phyloP scores from a whole-genome alignment of 2,888 invertebrate genomes.

The Calephelis perditalis region DNA sequence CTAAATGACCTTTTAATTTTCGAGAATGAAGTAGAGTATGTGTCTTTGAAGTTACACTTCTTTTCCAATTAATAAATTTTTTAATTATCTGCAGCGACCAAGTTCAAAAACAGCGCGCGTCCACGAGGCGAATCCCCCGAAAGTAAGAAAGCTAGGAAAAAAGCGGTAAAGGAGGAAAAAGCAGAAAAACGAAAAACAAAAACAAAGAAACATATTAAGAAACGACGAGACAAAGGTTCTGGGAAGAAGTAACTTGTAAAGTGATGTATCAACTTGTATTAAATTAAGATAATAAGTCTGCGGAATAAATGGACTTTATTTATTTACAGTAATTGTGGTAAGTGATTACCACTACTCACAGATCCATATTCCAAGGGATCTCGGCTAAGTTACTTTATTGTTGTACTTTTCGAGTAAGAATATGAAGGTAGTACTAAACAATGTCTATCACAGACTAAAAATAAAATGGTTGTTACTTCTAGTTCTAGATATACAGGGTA shows the following conservation, averaged over 20 bases:
- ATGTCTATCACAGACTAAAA: no score
- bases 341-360: no score
- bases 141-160: conserved; percentile 90
- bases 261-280: not conserved
- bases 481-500: no score
- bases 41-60: no score
- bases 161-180: conserved; percentile 91
- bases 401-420: no score
- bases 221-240: conserved; percentile 85
- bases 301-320: not conserved
- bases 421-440: no score
- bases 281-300: conserved; percentile 5
- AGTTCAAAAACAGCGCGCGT: conserved; percentile 81
- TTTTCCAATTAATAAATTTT: not conserved
- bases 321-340: not conserved
- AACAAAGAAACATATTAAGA: conserved; percentile 95
- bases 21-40: no score
- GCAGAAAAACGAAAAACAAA: conserved; percentile 93
- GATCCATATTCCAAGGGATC: no score
- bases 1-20: no score
- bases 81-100: conserved; percentile 51
- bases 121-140: conserved; percentile 89
- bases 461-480: no score
- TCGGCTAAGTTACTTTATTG: no score
- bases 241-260: conserved; percentile 46